A percentile compares a stretch with the other conserved stretches of the same genome.
These are phyloP conservation scores for Eunapius fragilis DNA, from an alignment of 37 sponge, comb jelly and placozoan species.

Conservation along the genomic window DNA sequence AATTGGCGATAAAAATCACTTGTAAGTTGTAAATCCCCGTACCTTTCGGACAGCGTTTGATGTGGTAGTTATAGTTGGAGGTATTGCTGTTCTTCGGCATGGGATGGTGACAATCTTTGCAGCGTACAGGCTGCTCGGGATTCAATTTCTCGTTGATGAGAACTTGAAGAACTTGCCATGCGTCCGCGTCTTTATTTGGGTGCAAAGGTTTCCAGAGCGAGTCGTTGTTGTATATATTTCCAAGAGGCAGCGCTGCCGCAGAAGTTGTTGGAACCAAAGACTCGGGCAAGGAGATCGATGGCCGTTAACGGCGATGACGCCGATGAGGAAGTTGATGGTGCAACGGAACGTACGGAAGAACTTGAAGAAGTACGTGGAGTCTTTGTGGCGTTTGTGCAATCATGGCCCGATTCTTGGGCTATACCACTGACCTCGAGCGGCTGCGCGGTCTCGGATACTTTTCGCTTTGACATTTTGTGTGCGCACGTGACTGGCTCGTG, in stretches of 20 bases:
- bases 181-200: slow-evolving; percentile 5
- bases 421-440: not conserved
- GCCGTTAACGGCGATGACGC: not conserved
- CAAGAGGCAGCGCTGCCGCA: not conserved
- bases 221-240: not conserved
- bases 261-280: not conserved
- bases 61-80: not conserved
- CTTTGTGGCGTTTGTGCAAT: not conserved
- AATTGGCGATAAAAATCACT: too few relatives aligned
- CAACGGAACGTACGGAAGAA: not conserved
- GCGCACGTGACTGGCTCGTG: not conserved
- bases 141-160: not conserved
- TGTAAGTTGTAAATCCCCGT: too few relatives aligned
- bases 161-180: not conserved
- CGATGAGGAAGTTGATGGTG: not conserved
- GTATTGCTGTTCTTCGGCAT: not conserved
- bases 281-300: not conserved
- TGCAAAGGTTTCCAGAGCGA: slow-evolving; percentile 6
- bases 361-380: not conserved
- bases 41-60: not conserved
- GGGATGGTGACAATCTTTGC: not conserved
- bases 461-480: not conserved
- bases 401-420: not conserved
- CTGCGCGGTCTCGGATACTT: not conserved
- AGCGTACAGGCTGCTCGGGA: not conserved